Evolutionary conservation across 2,888 invertebrate genomes (phyloP), one percentile per base, ranked within the genome.

Genomic region (Digitonthophagus gazella): DNA sequence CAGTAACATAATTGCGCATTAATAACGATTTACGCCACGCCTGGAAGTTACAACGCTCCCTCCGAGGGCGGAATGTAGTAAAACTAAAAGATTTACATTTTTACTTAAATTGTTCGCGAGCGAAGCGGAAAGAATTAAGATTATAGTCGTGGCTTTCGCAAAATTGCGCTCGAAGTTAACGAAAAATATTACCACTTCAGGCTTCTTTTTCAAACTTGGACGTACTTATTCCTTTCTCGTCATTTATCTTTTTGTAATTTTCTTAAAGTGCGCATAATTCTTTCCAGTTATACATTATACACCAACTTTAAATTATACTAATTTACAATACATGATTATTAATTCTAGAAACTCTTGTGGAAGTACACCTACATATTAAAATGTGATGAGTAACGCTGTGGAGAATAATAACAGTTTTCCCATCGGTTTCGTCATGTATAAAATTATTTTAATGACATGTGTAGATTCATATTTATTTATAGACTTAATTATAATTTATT

Each of bases 1-100:
- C 72, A 70, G 72, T 69, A 71, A 71, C 72, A 70, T 72, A 71
- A 72, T 72, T 72, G 70, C 72, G 67, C 72, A 72, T 72, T 72
- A 72, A 72, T 72, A 72, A 72, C 71, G 72, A 72, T 72, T 72
- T 71, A 72, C 61, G 61, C 61, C 20, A 20, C 61, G 15, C n/a
- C 61, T 61, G 18, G 61, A n/a, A n/a, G 19, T 18, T 18, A 18
- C 61, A 61, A 19, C 61, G 61, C 61, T 19, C 61, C 18, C 20
- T 61, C 61, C 61, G 18, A 18, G 61, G 61, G 20, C 16, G 61
- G 55, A 67, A 64, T 44, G 64, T 64, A 67, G 57, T 67, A 44
- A 44, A 44, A 44, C 28, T 44, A 67, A 67, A 67, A 67, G 67
- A 67, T 58, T 67, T 67, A 67, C 67, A 67, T 67, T 67, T 67